These are phyloP conservation scores for Spodoptera exigua DNA, from an alignment of 2,888 invertebrate species.

Conservation along the genomic window DNA sequence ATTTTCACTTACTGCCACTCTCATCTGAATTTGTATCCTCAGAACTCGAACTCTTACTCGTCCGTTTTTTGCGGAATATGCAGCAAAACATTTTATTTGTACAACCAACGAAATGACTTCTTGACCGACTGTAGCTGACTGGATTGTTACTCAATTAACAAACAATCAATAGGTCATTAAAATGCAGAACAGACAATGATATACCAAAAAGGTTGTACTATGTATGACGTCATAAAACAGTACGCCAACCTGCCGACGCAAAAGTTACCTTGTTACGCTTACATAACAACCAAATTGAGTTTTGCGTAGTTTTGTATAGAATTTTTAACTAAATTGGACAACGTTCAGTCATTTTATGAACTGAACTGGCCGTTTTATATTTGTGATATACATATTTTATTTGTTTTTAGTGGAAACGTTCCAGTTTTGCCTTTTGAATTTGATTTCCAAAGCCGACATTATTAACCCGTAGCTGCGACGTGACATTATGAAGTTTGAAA, in stretches of 20 bases:
- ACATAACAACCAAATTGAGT: constrained; percentile 10
- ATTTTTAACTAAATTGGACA: constrained; percentile 10
- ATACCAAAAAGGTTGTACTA: constrained; percentile 36
- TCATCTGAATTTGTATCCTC: constrained; percentile 49
- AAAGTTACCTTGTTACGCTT: constrained; percentile 7
- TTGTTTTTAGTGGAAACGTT: constrained; percentile 12
- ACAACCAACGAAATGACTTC: constrained; percentile 11
- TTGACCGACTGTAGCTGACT: constrained; percentile 33
- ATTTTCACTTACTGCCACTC: constrained; percentile 59
- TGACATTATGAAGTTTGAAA: constrained; percentile 36
- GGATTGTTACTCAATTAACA: constrained; percentile 61
- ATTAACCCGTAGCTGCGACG: constrained; percentile 20
- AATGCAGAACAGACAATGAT: constrained; percentile 59
- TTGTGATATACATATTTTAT: constrained; percentile 21
- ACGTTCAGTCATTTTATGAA: constrained; percentile 16
- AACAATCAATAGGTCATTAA: constrained; percentile 68
- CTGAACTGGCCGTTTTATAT: constrained; percentile 9
- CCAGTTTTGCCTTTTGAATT: constrained; percentile 34
- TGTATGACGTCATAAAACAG: constrained; percentile 24
- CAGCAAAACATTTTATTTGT: constrained; percentile 68
- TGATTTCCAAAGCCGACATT: constrained; percentile 31
- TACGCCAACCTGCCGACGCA: constrained; percentile 24
- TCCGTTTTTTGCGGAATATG: constrained; percentile 51
- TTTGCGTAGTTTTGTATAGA: neutral
- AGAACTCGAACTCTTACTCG: constrained; percentile 51